Evolutionary conservation across 2,113 vertebrate genomes (phyloP).

Genomic region (Mustelus asterias): DNA sequence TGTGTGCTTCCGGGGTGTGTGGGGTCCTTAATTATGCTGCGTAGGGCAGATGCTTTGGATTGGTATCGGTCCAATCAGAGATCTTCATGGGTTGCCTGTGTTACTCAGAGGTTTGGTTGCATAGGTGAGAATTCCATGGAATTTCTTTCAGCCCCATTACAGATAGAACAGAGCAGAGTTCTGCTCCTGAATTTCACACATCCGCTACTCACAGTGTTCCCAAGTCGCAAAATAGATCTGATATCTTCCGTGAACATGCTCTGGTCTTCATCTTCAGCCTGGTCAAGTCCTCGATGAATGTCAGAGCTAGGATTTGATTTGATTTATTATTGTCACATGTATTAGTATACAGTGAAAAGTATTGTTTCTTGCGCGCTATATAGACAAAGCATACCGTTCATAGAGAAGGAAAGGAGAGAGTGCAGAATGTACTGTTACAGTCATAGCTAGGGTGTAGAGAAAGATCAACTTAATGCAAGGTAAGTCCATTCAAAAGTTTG

Average conservation of each 20-base stretch:
- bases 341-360: too few species aligned
- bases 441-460: too few species aligned
- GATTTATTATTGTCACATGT: too few species aligned
- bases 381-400: too few species aligned
- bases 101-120: neutral
- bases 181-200: neutral
- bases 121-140: neutral
- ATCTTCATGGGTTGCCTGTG: neutral
- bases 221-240: neutral
- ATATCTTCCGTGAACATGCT: neutral
- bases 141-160: neutral
- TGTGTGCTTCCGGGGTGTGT: neutral
- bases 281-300: neutral
- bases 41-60: neutral
- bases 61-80: neutral
- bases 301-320: neutral
- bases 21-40: too few species aligned
- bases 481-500: too few species aligned
- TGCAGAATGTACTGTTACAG: too few species aligned
- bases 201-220: neutral
- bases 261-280: neutral
- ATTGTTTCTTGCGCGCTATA: too few species aligned
- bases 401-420: too few species aligned
- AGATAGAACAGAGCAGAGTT: neutral
- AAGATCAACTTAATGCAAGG: too few species aligned